phyloP scores from a whole-genome alignment of 2,113 vertebrate species.

The Ranitomeya variabilis region DNA sequence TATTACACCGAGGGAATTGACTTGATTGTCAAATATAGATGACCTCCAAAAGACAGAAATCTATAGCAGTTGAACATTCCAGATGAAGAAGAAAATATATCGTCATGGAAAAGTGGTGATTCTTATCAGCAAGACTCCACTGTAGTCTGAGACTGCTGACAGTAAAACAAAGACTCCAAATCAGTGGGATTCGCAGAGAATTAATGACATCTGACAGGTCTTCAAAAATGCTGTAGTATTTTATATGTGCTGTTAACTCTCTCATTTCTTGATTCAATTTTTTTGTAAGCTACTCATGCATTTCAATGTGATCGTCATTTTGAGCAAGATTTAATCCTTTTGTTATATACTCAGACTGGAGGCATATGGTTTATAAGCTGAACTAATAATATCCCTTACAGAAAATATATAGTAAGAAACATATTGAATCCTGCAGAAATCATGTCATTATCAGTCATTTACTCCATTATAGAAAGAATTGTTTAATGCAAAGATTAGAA shows the following conservation, averaged over 20 bases:
- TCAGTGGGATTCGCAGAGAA: slow-evolving; percentile 37
- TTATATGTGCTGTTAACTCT: slow-evolving; percentile 44
- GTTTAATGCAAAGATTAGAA: not conserved
- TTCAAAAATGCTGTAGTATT: slow-evolving; percentile 3
- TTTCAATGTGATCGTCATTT: not conserved
- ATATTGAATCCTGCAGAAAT: not conserved
- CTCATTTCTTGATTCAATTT: not conserved
- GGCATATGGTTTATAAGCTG: not conserved
- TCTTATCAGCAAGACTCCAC: slow-evolving; percentile 45
- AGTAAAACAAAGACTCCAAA: slow-evolving; percentile 48
- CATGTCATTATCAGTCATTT: not conserved
- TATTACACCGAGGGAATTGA: slow-evolving; percentile 21
- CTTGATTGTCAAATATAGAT: slow-evolving; percentile 47
- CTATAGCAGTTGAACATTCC: slow-evolving; percentile 40
- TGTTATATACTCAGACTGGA: not conserved
- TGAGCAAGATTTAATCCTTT: not conserved
- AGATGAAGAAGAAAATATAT: slow-evolving; percentile 52
- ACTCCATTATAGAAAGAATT: not conserved
- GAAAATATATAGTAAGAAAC: not conserved
- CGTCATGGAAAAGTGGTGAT: slow-evolving; percentile 45
- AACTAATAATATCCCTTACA: not conserved
- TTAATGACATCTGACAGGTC: slow-evolving; percentile 50
- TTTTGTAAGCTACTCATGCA: not conserved
- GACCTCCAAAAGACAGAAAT: slow-evolving; percentile 51
- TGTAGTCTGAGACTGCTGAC: slow-evolving; percentile 47